These are phyloP conservation scores for Trachops cirrhosus DNA, from an alignment of 2,797 vertebrate species.

Conservation along the genomic window DNA sequence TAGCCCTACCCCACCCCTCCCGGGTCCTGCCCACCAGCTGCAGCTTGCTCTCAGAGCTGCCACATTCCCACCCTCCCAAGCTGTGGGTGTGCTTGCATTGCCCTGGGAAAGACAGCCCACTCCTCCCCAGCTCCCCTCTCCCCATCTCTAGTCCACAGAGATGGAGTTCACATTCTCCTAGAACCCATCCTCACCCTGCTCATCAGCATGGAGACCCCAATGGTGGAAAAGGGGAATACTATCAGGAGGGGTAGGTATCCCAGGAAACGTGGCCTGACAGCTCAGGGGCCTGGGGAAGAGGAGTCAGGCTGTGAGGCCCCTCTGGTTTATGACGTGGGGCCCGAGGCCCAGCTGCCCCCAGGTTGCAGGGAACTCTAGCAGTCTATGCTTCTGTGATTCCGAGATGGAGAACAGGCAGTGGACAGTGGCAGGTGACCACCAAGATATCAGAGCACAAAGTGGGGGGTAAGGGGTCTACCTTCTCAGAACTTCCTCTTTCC, in stretches of 20 bases:
- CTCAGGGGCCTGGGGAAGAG: not conserved
- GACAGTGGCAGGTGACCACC: not conserved
- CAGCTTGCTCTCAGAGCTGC: not conserved
- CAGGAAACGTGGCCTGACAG: not conserved
- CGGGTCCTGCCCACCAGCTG: not conserved
- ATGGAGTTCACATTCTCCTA: not conserved
- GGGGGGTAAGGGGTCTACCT: not conserved
- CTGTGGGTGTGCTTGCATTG: not conserved
- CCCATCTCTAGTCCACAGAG: not conserved
- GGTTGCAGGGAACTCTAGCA: not conserved
- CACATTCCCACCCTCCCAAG: not conserved
- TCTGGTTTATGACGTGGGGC: not conserved
- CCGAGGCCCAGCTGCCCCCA: not conserved
- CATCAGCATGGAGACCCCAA: not conserved
- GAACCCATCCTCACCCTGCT: not conserved
- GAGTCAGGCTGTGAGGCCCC: not conserved
- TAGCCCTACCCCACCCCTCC: not conserved
- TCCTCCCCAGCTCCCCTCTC: not conserved
- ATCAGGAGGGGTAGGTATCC: not conserved
- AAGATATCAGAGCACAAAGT: not conserved
- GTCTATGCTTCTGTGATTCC: not conserved
- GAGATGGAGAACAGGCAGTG: not conserved
- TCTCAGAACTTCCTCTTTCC: not conserved
- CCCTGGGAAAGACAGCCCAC: not conserved
- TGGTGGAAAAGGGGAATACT: not conserved